Evolutionary conservation across 2,797 vertebrate species (phyloP).

Genomic region (Premnoplex brunnescens): DNA sequence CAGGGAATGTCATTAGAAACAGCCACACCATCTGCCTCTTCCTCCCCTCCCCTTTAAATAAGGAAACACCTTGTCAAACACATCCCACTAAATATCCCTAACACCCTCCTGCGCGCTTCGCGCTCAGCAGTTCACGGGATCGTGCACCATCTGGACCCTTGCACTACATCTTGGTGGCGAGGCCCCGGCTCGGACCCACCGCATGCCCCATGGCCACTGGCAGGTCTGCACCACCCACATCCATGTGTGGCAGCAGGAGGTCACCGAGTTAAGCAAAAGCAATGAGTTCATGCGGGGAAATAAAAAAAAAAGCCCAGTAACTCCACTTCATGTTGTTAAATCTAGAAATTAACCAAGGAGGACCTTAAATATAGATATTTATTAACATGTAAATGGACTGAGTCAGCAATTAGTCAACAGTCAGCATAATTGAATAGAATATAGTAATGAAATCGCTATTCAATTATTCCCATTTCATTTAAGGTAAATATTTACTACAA

Average conservation of each 20-base stretch:
- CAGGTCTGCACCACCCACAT: fast-evolving
- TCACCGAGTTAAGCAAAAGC: background rate
- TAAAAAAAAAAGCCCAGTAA: background rate
- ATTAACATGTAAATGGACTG: conserved; percentile 63
- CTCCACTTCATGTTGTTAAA: background rate
- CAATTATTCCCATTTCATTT: conserved; percentile 34
- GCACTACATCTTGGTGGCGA: fast-evolving
- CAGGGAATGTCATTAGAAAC: conserved; percentile 68
- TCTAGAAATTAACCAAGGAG: conserved; percentile 5
- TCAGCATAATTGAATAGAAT: conserved; percentile 51
- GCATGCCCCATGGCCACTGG: fast-evolving
- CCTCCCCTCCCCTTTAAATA: conserved; percentile 62
- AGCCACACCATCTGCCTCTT: conserved; percentile 64
- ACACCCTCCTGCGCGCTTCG: conserved; percentile 32
- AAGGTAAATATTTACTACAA: conserved; percentile 60
- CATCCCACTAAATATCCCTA: conserved; percentile 65
- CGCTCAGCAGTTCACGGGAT: conserved; percentile 21
- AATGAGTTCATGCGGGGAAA: background rate
- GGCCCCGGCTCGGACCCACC: background rate
- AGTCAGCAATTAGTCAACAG: conserved; percentile 68
- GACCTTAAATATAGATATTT: conserved; percentile 38
- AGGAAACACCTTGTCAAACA: conserved; percentile 71
- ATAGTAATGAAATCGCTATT: conserved; percentile 45
- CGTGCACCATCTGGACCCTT: conserved; percentile 59
- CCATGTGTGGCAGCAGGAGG: fast-evolving